Evolutionary conservation across 2,888 invertebrate genomes (phyloP), one percentile per base, ranked within the genome.

Genomic region (Acanthosepion esculentum): DNA sequence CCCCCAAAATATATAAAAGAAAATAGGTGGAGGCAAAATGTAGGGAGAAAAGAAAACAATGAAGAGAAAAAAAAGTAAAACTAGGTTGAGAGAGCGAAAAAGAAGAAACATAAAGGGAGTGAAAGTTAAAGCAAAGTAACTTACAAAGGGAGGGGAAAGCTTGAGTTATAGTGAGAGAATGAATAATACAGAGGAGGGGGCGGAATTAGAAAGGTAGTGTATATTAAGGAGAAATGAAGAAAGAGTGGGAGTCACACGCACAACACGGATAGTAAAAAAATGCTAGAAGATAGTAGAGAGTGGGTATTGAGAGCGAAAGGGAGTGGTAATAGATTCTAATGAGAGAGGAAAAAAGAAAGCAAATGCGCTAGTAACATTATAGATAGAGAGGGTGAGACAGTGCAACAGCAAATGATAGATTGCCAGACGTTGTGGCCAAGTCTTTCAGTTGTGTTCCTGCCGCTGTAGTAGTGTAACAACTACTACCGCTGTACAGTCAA

Each of bases 401-500:
- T 59, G 59, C 59, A 23, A 59, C 59, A 26, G 59, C 59, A 59
- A 59, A 59, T 59, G 59, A 59, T 78, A n/a, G 78, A 78, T 78
- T n/a, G 78, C 33, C n/a, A 29, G 78, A n/a, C 78, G 78, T 33
- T 78, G 78, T 12, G 78, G 12, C n/a, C 78, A 78, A 78, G n/a
- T n/a, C 78, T n/a, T n/a, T 78, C 78, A 78, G 78, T 78, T 15
- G 78, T 78, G n/a, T n/a, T 78, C 33, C 78, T 33, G 78, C 78
- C 78, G 78, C 78, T 78, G 78, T 78, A 78, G 78, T 78, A 78
- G 78, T 33, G 78, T n/a, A 12, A 78, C 78, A 78, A n/a, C 78
- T 78, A 78, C 78, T 78, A 78, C 78, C 78, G 78, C 78, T 78
- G 78, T 78, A 33, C 78, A n/a, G 78, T 78, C 78, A 78, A 78